Percentiles rank a stretch among this genome's conserved stretches.
Conservation (phyloP, 2,888 invertebrate species). For the Polylopha cassiicola region DNA sequence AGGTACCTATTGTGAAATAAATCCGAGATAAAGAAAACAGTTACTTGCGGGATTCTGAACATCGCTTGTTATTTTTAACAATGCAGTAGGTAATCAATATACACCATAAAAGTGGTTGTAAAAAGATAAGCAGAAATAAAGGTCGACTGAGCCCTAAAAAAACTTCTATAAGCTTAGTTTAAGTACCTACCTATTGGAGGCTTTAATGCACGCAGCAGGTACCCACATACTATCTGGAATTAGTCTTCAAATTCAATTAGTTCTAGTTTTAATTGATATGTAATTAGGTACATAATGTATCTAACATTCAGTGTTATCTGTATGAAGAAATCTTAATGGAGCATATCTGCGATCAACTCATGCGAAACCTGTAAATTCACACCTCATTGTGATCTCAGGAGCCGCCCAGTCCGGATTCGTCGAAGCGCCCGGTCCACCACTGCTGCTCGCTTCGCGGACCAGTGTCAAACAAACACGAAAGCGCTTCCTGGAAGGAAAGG, state of each 20-base stretch:
- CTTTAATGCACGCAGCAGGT: too few relatives aligned
- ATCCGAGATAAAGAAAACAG: conserved; percentile 45
- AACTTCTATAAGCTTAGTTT: too few relatives aligned
- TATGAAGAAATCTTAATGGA: conserved; percentile 32
- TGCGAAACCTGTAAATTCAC: conserved; percentile 56
- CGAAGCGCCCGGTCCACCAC: conserved; percentile 49
- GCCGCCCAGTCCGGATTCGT: conserved; percentile 46
- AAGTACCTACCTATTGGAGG: conserved; percentile 8
- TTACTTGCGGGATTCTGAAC: conserved; percentile 38
- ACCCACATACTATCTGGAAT: conserved; percentile 2
- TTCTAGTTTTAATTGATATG: conserved; percentile 1
- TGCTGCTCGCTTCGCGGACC: conserved; percentile 63
- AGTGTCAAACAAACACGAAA: conserved; percentile 71
- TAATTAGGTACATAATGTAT: too few relatives aligned
- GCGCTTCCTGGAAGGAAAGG: conserved; percentile 72
- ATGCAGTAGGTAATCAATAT: conserved; percentile 30
- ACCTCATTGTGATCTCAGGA: conserved; percentile 53
- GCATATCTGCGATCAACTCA: conserved; percentile 37
- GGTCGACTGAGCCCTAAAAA: conserved; percentile 13
- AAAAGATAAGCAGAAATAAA: conserved; percentile 28
- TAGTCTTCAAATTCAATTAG: conserved; percentile 1
- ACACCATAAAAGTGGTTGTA: conserved; percentile 29
- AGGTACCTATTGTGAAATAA: conserved; percentile 38
- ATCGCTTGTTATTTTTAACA: conserved; percentile 30
- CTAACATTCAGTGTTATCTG: too few relatives aligned